Evolutionary conservation across 2,113 vertebrate genomes (phyloP), one percentile per base, ranked within the genome.

Genomic region (Leptobrachium ailaonicum): DNA sequence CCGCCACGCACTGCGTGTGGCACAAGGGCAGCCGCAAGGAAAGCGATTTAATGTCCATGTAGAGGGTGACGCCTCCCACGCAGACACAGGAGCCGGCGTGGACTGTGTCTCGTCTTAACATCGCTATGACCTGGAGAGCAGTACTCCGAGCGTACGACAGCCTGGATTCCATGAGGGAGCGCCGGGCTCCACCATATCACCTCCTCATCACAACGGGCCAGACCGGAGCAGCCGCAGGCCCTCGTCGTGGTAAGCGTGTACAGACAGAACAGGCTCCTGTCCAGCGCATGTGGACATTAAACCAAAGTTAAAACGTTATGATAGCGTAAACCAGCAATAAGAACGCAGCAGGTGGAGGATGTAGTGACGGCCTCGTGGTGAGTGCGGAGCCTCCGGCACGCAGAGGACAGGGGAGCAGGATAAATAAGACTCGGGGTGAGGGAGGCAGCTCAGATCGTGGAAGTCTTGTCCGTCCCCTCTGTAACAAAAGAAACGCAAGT

Each of bases 381-480:
- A 60, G 45, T 50, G 41, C 73, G 71, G 56, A 2, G 67, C 50
- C 70, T 72, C 32, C 20, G 20, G 44, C 50, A 7, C 44, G 3
- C 70, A 20, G 32, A 41, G 45, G 47, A 10, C 2, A 7, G 40
- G 58, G n/a, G n/a, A 2, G 11, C 3, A 60, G 56, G 56, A 11
- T 60, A 45, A 47, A 32, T 8, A n/a, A n/a, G 62, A 63, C 40
- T 73, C 58, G 10, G 53, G 64, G 14, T 69, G 64, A 75, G 66
- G 58, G 66, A 40, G 82, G 82, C 83, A 84, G 75, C 0, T 97
- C 92, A 97, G 91, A 97, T 97, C 83, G 96, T 97, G 70, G 96
- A 97, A 77, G 96, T 97, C 89, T 95, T 94, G 90, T 97, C 96
- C 85, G 95, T 95, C 89, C 96, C 96, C 88, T 97, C 96, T 97